Conservation (phyloP, 2,888 invertebrate genomes). For the Agapostemon virescens region DNA sequence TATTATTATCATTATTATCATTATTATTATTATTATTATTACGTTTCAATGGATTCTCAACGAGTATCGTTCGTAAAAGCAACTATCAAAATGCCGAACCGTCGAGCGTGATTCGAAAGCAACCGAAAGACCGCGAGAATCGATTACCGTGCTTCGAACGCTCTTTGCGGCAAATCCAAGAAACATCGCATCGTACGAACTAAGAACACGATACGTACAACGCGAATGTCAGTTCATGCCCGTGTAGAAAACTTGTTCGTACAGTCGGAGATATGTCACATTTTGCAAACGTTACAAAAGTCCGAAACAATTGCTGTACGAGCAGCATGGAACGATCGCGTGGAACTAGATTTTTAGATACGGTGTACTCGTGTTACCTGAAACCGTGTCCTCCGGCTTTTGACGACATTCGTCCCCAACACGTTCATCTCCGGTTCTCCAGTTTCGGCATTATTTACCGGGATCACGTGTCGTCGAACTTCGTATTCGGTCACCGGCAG, state of each 20-base stretch:
- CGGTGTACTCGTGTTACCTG: conserved; percentile 67
- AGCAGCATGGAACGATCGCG: neutral
- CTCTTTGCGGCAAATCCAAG: neutral
- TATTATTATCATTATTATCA: conserved; percentile 1
- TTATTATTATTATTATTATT: conserved; percentile 4
- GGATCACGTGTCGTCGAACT: conserved; percentile 36
- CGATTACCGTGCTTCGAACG: neutral
- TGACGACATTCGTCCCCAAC: conserved; percentile 17
- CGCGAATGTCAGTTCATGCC: no score
- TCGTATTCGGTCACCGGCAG: conserved; percentile 50
- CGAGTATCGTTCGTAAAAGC: no score
- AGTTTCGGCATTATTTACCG: conserved; percentile 74
- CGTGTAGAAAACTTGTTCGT: neutral
- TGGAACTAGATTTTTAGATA: neutral
- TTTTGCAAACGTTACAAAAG: neutral
- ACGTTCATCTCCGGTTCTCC: conserved; percentile 74
- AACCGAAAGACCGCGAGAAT: neutral
- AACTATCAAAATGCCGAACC: no score
- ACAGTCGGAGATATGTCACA: neutral
- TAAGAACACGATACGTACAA: neutral
- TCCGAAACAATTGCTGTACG: neutral
- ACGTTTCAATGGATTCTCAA: no score
- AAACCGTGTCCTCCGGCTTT: conserved; percentile 70
- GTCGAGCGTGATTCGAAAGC: neutral
- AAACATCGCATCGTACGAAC: neutral